These are phyloP conservation scores for Stenopsyche tienmushanensis DNA, from an alignment of 1,140 invertebrate species.

Conservation along the genomic window DNA sequence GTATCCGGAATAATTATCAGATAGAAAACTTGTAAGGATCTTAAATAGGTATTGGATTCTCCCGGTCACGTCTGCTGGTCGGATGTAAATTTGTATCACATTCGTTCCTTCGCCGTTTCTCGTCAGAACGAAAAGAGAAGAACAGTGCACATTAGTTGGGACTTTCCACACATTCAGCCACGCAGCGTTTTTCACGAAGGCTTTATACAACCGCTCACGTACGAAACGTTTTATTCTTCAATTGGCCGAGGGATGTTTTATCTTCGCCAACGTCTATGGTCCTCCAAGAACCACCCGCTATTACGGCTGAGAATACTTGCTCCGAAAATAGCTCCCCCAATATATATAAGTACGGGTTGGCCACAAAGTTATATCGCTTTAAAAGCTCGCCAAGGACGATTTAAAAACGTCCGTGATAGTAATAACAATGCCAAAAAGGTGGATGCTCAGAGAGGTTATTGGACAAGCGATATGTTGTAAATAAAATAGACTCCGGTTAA, in stretches of 20 bases:
- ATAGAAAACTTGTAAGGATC: background rate
- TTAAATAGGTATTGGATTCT: background rate
- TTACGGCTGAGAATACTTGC: too few relatives aligned
- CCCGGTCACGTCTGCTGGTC: background rate
- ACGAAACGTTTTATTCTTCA: constrained; percentile 37
- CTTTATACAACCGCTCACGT: constrained; percentile 23
- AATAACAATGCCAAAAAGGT: too few relatives aligned
- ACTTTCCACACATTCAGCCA: constrained; percentile 4
- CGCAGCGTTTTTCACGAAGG: constrained; percentile 15
- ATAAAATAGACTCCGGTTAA: too few relatives aligned
- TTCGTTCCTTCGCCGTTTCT: background rate
- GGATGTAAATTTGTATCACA: constrained; percentile 3
- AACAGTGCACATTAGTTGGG: background rate
- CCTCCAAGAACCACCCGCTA: too few relatives aligned
- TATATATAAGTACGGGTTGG: too few relatives aligned
- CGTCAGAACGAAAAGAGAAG: background rate
- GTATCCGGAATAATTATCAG: too few relatives aligned
- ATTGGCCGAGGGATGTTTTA: constrained; percentile 32
- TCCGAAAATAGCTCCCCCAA: too few relatives aligned
- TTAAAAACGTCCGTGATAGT: too few relatives aligned
- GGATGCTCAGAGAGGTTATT: too few relatives aligned
- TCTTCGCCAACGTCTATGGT: background rate
- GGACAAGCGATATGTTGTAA: too few relatives aligned
- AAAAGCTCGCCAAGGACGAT: too few relatives aligned
- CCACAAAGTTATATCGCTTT: too few relatives aligned